A percentile compares a stretch with the other conserved stretches of the same genome.
Evolutionary conservation across 2,113 vertebrate species (phyloP).

Genomic region (Strigops habroptila): DNA sequence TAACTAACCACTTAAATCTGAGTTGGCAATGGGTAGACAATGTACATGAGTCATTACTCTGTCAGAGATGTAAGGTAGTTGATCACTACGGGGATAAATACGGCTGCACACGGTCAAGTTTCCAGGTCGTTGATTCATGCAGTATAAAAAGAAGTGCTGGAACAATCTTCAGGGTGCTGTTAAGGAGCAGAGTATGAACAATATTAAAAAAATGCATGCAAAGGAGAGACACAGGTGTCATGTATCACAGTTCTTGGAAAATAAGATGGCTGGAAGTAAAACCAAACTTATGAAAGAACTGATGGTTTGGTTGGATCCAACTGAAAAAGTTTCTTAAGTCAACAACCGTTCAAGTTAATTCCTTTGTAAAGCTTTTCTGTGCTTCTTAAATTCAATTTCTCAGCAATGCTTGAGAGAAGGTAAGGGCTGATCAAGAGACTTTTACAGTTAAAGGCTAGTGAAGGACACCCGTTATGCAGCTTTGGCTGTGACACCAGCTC

Average conservation of each 20-base stretch:
- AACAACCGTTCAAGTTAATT: background rate
- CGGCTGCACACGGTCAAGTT: fast-evolving
- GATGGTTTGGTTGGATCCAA: background rate
- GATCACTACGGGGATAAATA: background rate
- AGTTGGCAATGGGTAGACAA: background rate
- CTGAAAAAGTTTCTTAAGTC: background rate
- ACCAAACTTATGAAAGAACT: background rate
- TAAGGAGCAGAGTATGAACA: background rate
- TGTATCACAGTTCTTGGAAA: background rate
- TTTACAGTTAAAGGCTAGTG: background rate
- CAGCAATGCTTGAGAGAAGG: background rate
- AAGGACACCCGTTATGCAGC: background rate
- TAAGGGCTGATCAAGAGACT: background rate
- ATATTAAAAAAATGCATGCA: background rate
- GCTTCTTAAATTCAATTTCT: background rate
- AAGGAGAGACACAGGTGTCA: background rate
- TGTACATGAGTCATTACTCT: background rate
- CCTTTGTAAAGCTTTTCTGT: background rate
- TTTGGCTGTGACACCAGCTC: background rate
- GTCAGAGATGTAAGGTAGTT: background rate
- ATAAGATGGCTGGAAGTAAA: background rate
- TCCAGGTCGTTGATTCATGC: background rate
- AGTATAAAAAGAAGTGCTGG: background rate
- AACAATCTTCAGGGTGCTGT: background rate
- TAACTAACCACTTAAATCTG: background rate